A percentile compares a stretch with the other conserved stretches of the same genome.
These are phyloP conservation scores for Heliconius nattereri DNA, from an alignment of 1,140 invertebrate species.

Conservation along the genomic window DNA sequence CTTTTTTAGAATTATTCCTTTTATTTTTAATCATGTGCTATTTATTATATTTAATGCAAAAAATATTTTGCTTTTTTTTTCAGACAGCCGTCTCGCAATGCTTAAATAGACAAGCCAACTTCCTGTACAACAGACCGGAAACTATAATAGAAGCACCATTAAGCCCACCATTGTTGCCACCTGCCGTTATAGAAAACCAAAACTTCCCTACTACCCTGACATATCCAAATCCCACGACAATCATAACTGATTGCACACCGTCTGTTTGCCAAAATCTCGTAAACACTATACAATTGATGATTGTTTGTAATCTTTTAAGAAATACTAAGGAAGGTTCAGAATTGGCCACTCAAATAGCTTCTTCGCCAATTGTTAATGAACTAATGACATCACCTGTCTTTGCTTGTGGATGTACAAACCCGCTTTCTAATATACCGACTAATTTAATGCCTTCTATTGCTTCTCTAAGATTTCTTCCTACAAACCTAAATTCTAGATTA, in stretches of 20 bases:
- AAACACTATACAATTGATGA: slow-evolving; percentile 68
- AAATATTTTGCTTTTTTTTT: slow-evolving; percentile 28
- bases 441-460: slow-evolving; percentile 19
- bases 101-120: slow-evolving; percentile 39
- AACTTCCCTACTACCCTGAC: slow-evolving; percentile 25
- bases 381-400: slow-evolving; percentile 48
- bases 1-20: no score
- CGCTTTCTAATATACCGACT: slow-evolving; percentile 34
- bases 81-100: slow-evolving; percentile 45
- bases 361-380: slow-evolving; percentile 55
- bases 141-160: slow-evolving; percentile 38
- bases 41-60: background rate
- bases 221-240: slow-evolving; percentile 42
- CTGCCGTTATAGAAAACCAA: slow-evolving; percentile 18
- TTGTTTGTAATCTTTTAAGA: slow-evolving; percentile 62
- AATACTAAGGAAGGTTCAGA: slow-evolving; percentile 50
- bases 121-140: slow-evolving; percentile 44
- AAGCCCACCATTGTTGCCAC: slow-evolving; percentile 5
- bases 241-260: slow-evolving; percentile 68
- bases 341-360: slow-evolving; percentile 49
- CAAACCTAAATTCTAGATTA: background rate
- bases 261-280: slow-evolving; percentile 64
- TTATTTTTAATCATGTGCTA: no score
- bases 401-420: slow-evolving; percentile 52
- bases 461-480: slow-evolving; percentile 2